These are phyloP conservation scores for Atopsyche davidsoni DNA, from an alignment of 1,140 invertebrate genomes.

Conservation along the genomic window DNA sequence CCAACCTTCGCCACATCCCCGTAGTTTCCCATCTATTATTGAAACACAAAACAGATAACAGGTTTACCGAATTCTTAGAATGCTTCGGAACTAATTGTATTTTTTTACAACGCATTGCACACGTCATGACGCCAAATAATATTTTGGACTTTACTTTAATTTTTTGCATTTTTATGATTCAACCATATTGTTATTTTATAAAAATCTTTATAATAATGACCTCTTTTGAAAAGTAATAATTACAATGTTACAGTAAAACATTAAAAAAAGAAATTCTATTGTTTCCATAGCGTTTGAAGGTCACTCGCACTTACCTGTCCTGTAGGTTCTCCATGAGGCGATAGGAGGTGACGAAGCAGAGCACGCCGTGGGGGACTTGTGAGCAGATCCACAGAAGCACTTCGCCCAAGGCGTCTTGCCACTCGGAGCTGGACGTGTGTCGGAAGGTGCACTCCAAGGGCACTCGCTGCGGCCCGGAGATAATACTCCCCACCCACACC, in stretches of 20 bases:
- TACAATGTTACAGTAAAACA: no score
- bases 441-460: slow-evolving; percentile 52
- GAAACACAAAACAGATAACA: no score
- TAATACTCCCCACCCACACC: slow-evolving; percentile 64
- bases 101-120: no score
- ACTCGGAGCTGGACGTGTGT: slow-evolving; percentile 34
- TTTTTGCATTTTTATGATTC: no score
- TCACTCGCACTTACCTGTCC: slow-evolving; percentile 47
- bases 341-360: slow-evolving; percentile 79
- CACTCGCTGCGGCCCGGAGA: slow-evolving; percentile 48
- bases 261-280: not conserved
- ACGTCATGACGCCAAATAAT: no score
- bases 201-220: no score
- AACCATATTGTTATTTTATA: no score
- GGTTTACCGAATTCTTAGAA: no score
- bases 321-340: slow-evolving; percentile 56
- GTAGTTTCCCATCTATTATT: slow-evolving; percentile 27
- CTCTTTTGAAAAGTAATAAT: no score
- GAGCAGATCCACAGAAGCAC: slow-evolving; percentile 55
- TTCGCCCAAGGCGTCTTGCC: slow-evolving; percentile 65
- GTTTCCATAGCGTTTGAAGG: not conserved
- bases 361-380: slow-evolving; percentile 64
- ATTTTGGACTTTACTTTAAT: no score
- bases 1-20: slow-evolving; percentile 19
- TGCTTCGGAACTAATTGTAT: no score